phyloP scores from a whole-genome alignment of 30 jellyfish, hydroid and myxozoan genomes.

The Catostylus mosaicus region DNA sequence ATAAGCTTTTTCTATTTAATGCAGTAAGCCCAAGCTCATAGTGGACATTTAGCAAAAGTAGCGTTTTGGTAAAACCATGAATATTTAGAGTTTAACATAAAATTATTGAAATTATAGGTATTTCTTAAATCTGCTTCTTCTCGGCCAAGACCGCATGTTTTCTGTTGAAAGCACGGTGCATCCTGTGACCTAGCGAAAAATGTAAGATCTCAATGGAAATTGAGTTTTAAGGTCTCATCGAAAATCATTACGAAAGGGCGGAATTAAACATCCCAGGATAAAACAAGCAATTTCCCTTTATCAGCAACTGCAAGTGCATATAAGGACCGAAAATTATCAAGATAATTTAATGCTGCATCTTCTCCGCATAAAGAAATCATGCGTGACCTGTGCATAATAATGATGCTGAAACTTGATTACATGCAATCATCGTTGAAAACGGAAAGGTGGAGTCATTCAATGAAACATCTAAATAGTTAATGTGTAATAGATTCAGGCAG shows the following conservation, averaged over 20 bases:
- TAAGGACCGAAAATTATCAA: background rate
- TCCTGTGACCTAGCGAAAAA: slow-evolving; percentile 41
- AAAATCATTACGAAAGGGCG: slow-evolving; percentile 14
- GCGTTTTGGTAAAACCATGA: no score
- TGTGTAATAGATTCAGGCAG: no score
- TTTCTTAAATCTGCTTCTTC: slow-evolving; percentile 6
- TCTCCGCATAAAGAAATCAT: background rate
- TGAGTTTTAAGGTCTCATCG: slow-evolving; percentile 39
- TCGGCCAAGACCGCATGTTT: background rate
- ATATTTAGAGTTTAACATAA: no score
- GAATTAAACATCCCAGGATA: background rate
- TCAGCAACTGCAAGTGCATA: slow-evolving; percentile 14
- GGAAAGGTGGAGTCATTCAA: no score
- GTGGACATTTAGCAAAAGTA: no score
- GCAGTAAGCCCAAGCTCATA: no score
- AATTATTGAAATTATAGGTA: no score
- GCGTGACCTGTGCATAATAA: slow-evolving; percentile 1
- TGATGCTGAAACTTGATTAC: background rate
- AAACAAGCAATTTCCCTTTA: slow-evolving; percentile 39
- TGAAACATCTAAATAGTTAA: no score
- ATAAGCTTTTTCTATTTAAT: no score
- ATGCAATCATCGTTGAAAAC: background rate
- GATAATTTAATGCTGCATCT: slow-evolving; percentile 1
- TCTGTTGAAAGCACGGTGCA: background rate
- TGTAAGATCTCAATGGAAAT: slow-evolving; percentile 44